phyloP scores from a whole-genome alignment of 2,888 invertebrate genomes.

The Cantharis rufa region DNA sequence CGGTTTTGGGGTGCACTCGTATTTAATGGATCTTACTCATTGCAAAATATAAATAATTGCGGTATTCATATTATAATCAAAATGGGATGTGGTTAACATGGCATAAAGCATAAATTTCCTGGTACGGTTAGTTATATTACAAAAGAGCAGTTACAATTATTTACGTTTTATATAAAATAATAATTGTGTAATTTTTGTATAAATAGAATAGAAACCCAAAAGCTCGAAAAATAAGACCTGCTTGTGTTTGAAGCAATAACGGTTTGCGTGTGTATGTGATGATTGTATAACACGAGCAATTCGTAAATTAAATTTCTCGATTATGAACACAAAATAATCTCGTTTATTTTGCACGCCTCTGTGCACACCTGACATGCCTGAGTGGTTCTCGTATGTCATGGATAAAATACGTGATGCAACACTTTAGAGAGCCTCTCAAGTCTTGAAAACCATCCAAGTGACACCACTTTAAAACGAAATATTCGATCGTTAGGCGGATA shows the following conservation, averaged over 20 bases:
- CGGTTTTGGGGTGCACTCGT: neutral
- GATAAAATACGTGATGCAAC: conserved; percentile 23
- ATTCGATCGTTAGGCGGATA: conserved; percentile 23
- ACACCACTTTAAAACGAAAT: conserved; percentile 24
- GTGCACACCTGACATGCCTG: conserved; percentile 21
- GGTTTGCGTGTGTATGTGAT: neutral
- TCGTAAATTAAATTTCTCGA: conserved; percentile 23
- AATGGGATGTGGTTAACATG: conserved; percentile 1
- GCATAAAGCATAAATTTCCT: conserved; percentile 1
- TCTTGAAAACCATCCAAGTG: conserved; percentile 27
- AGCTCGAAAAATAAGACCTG: neutral
- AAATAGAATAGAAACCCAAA: neutral
- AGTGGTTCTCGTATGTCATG: conserved; percentile 18
- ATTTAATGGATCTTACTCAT: neutral
- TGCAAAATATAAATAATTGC: neutral
- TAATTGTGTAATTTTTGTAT: neutral
- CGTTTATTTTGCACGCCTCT: conserved; percentile 20
- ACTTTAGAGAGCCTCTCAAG: conserved; percentile 22
- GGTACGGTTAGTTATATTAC: neutral
- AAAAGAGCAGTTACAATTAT: conserved; percentile 1
- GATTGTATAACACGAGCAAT: conserved; percentile 9
- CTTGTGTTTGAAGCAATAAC: neutral
- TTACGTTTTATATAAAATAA: neutral
- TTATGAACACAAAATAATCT: conserved; percentile 25
- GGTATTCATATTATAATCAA: conserved; percentile 1